These are phyloP conservation scores for Todiramphus chloris DNA, from an alignment of 2,113 vertebrate genomes.

Conservation along the genomic window DNA sequence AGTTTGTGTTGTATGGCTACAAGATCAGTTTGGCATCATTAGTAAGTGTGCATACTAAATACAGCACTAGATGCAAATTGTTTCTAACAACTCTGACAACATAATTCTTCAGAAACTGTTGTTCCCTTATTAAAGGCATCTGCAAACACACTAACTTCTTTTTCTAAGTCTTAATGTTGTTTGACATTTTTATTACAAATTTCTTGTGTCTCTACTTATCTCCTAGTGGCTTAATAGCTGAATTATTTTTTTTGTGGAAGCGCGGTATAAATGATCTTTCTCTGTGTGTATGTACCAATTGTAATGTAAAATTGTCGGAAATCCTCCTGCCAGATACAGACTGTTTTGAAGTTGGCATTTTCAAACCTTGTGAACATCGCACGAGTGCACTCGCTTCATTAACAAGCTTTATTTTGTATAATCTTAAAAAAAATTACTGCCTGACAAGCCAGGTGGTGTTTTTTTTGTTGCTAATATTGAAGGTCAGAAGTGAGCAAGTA, in stretches of 20 bases:
- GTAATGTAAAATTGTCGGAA: background rate
- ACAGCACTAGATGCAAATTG: background rate
- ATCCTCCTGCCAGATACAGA: background rate
- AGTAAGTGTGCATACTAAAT: fast-evolving
- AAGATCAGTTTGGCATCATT: background rate
- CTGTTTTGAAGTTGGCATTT: background rate
- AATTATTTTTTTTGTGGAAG: background rate
- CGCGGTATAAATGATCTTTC: background rate
- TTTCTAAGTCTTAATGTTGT: background rate
- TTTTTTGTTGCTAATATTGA: background rate
- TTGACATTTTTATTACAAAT: background rate
- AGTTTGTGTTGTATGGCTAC: background rate
- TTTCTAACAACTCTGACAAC: background rate
- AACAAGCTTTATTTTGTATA: background rate
- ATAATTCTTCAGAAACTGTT: background rate
- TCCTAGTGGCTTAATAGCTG: background rate
- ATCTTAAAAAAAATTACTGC: background rate
- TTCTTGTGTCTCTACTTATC: background rate
- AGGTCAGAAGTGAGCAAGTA: background rate
- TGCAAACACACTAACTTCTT: background rate
- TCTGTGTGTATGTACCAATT: background rate
- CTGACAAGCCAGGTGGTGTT: background rate
- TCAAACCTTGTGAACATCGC: background rate
- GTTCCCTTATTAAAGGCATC: background rate
- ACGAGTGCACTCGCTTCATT: background rate